A percentile compares a stretch with the other conserved stretches of the same genome.
Evolutionary conservation across 2,797 vertebrate species (phyloP).

Genomic region (Heliangelus exortis): DNA sequence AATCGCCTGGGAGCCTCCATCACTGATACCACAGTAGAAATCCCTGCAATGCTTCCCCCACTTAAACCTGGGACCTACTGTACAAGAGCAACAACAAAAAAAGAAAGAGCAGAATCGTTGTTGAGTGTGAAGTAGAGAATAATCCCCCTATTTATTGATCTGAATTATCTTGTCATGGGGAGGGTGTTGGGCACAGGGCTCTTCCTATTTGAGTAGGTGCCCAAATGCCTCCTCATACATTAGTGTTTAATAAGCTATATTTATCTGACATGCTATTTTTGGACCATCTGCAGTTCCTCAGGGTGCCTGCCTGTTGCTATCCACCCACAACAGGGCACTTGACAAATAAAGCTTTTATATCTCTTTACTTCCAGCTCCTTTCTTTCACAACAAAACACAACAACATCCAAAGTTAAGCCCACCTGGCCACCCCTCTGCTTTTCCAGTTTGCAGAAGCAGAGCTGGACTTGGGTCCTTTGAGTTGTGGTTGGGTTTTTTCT

Average conservation of each 20-base stretch:
- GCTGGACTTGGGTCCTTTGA: neutral
- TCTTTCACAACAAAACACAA: neutral
- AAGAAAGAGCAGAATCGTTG: neutral
- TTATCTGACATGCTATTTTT: neutral
- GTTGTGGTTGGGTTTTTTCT: neutral
- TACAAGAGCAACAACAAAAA: neutral
- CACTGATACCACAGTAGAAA: neutral
- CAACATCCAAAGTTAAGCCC: neutral
- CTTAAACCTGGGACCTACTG: neutral
- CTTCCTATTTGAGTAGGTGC: neutral
- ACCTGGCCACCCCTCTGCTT: neutral
- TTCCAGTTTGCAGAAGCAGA: neutral
- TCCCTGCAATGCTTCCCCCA: neutral
- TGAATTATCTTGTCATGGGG: neutral
- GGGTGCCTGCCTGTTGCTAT: neutral
- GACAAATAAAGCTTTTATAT: neutral
- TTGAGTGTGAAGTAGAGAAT: neutral
- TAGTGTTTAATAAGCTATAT: neutral
- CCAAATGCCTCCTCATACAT: neutral
- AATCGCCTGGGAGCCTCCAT: neutral
- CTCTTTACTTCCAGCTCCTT: neutral
- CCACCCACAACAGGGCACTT: neutral
- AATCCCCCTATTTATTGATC: neutral
- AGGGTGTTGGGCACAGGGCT: neutral
- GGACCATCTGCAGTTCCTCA: neutral